Evolutionary conservation across 2,797 vertebrate species (phyloP).

Genomic region (Syndactyla subalaris): DNA sequence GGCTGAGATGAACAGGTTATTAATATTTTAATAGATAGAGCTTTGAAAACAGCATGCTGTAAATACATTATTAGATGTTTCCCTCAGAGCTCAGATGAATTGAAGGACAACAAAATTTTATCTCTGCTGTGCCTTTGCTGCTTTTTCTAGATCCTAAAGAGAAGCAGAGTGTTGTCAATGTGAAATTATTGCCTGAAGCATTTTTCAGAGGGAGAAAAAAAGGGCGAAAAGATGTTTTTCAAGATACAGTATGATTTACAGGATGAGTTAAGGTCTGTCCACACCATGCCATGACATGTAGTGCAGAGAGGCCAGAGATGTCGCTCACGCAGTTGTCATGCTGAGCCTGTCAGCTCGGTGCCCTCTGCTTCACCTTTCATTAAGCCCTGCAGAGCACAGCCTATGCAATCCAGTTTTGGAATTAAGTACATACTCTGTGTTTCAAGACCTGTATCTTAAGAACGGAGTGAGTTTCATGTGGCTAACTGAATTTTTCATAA

Average conservation of each 20-base stretch:
- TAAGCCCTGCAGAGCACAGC: not conserved
- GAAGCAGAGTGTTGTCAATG: not conserved
- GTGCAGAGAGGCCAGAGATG: not conserved
- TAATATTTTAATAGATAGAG: conserved; percentile 18
- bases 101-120: not conserved
- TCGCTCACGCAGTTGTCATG: not conserved
- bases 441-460: not conserved
- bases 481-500: not conserved
- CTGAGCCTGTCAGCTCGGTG: not conserved
- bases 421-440: not conserved
- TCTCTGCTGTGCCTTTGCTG: not conserved
- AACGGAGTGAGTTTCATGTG: not conserved
- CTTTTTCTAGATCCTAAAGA: not conserved
- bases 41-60: conserved; percentile 17
- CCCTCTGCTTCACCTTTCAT: not conserved
- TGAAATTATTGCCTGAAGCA: not conserved
- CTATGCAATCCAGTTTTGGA: not conserved
- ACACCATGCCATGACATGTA: not conserved
- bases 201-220: not conserved
- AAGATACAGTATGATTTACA: not conserved
- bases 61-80: conserved; percentile 10
- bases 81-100: not conserved
- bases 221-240: not conserved
- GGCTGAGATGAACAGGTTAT: not conserved
- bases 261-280: not conserved